A percentile compares a stretch with the other conserved stretches of the same genome.
phyloP scores from a whole-genome alignment of 2,113 vertebrate species.

The Zingel zingel region DNA sequence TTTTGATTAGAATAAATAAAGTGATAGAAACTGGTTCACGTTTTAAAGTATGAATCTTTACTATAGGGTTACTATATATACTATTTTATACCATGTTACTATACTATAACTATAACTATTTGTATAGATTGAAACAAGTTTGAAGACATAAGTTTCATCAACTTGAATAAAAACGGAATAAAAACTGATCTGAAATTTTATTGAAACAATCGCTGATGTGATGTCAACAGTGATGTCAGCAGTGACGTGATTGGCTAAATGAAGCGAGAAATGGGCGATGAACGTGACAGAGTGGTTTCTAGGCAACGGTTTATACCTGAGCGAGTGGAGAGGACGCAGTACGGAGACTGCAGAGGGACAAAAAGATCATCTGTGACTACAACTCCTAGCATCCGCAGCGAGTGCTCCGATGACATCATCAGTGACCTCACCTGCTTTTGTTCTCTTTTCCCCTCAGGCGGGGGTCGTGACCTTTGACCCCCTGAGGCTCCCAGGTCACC shows the following conservation, averaged over 20 bases:
- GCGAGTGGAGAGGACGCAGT: constrained; percentile 27
- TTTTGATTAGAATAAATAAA: too few relatives aligned
- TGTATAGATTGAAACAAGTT: too few relatives aligned
- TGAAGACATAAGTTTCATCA: too few relatives aligned
- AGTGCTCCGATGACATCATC: neutral
- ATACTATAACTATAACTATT: too few relatives aligned
- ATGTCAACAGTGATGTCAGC: constrained; percentile 24
- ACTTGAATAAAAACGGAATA: too few relatives aligned
- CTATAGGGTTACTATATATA: too few relatives aligned
- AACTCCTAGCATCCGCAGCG: neutral
- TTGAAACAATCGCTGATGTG: constrained; percentile 8
- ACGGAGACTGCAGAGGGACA: constrained; percentile 62
- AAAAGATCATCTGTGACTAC: constrained; percentile 22
- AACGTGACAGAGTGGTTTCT: constrained; percentile 27
- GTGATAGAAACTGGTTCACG: too few relatives aligned
- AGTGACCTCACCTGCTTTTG: constrained; percentile 88
- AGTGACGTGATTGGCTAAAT: constrained; percentile 39
- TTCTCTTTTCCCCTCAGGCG: constrained; percentile 92
- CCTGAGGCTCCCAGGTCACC: constrained; percentile 94
- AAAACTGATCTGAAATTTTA: neutral
- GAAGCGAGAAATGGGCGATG: constrained; percentile 49
- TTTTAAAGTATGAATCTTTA: too few relatives aligned
- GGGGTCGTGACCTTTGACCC: constrained; percentile 90
- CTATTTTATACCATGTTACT: too few relatives aligned
- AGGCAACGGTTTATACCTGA: constrained; percentile 71